phyloP scores from a whole-genome alignment of 1,140 invertebrate genomes.

The Nasonia longicornis region DNA sequence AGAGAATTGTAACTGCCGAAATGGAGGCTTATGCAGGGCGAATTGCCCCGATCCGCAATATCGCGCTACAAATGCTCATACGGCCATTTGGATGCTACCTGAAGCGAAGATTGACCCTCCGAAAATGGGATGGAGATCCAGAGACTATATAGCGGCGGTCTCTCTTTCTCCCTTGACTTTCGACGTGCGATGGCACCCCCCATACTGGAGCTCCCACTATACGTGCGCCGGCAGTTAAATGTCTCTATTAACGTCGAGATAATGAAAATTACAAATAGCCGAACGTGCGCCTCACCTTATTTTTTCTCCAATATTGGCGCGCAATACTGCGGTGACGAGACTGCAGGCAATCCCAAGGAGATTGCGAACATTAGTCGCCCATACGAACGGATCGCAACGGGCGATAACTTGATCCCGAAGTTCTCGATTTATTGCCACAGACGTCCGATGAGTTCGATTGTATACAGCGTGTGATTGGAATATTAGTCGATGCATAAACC shows the following conservation, averaged over 20 bases:
- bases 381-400: not conserved
- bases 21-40: constrained; percentile 10
- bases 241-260: constrained; percentile 65
- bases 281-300: constrained; percentile 47
- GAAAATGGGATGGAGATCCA: constrained; percentile 42
- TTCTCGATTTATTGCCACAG: constrained; percentile 15
- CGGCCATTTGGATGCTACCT: constrained; percentile 41
- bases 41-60: constrained; percentile 39
- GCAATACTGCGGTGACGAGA: not conserved
- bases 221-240: constrained; percentile 67
- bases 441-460: not conserved
- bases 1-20: not conserved
- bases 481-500: constrained; percentile 14
- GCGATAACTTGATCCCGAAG: constrained; percentile 1
- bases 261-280: constrained; percentile 71
- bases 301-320: not conserved
- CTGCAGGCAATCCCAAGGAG: constrained; percentile 1
- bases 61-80: constrained; percentile 46
- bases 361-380: not conserved
- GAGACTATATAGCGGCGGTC: not conserved
- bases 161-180: constrained; percentile 34
- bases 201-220: constrained; percentile 61
- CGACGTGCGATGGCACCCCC: constrained; percentile 54
- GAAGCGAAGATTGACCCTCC: constrained; percentile 45
- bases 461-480: not conserved